phyloP scores from a whole-genome alignment of 2,113 vertebrate species.

The Notiomystis cincta region DNA sequence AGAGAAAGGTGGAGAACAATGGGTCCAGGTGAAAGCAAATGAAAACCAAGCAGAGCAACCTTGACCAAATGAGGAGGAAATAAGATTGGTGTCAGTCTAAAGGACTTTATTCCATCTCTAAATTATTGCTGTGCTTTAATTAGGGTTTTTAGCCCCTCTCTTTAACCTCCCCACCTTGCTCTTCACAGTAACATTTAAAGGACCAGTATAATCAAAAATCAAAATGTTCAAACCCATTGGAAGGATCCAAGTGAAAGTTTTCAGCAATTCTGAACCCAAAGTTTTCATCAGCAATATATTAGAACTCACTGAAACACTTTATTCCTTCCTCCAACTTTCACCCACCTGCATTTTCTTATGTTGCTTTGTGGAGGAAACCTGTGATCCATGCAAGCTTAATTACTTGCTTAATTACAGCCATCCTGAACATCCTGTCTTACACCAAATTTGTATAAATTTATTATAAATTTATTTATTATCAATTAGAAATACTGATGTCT shows the following conservation, averaged over 20 bases:
- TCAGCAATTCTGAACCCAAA: background rate
- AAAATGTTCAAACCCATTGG: background rate
- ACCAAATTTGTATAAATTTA: background rate
- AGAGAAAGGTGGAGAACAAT: background rate
- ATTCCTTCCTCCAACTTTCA: background rate
- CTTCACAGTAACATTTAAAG: background rate
- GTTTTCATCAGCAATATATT: background rate
- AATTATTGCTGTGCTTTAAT: background rate
- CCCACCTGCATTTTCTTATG: background rate
- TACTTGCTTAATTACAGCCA: background rate
- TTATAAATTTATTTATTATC: background rate
- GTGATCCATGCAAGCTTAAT: background rate
- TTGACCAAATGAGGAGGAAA: background rate
- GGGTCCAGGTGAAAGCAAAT: background rate
- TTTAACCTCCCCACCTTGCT: background rate
- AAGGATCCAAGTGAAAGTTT: background rate
- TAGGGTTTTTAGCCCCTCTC: background rate
- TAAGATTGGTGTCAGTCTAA: background rate
- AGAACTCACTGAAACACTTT: accelerated
- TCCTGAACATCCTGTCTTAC: background rate
- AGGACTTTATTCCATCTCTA: background rate
- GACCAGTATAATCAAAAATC: background rate
- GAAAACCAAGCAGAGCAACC: background rate
- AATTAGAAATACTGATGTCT: background rate
- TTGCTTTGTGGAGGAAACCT: background rate